Percentiles rank a stretch among this genome's conserved stretches.
phyloP scores from a whole-genome alignment of 2,888 invertebrate genomes.

The Catocala sponsa region DNA sequence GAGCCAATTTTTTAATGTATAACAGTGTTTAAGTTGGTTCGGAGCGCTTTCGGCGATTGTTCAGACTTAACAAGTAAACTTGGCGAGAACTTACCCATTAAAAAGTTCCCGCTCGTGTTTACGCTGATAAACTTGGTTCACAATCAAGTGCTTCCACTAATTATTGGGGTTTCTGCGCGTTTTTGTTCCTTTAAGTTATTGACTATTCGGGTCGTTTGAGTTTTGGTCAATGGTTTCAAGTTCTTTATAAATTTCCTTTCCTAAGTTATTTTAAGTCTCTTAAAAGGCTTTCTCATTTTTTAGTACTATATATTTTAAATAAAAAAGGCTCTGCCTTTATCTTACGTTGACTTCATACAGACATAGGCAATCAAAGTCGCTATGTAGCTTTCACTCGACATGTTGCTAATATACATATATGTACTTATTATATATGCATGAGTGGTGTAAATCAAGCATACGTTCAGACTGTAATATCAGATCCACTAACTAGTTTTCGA shows the following conservation, averaged over 20 bases:
- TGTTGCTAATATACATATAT: too few species aligned
- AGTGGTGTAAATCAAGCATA: too few species aligned
- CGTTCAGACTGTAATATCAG: too few species aligned
- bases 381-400: too few species aligned
- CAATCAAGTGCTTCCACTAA: conserved; percentile 41
- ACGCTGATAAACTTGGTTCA: conserved; percentile 45
- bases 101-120: conserved; percentile 52
- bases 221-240: neutral
- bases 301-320: too few species aligned
- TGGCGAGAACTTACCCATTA: conserved; percentile 57
- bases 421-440: too few species aligned
- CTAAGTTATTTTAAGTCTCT: too few species aligned
- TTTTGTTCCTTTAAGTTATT: conserved; percentile 9
- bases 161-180: conserved; percentile 34
- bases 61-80: conserved; percentile 53
- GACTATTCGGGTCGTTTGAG: neutral
- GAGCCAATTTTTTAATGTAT: conserved; percentile 21
- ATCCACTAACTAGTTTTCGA: too few species aligned
- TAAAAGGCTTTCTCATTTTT: too few species aligned
- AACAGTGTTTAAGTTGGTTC: conserved; percentile 35
- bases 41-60: conserved; percentile 53
- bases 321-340: too few species aligned
- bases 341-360: too few species aligned
- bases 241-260: neutral
- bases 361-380: too few species aligned